phyloP scores from a whole-genome alignment of 1,140 invertebrate genomes.

The Anastrepha obliqua region DNA sequence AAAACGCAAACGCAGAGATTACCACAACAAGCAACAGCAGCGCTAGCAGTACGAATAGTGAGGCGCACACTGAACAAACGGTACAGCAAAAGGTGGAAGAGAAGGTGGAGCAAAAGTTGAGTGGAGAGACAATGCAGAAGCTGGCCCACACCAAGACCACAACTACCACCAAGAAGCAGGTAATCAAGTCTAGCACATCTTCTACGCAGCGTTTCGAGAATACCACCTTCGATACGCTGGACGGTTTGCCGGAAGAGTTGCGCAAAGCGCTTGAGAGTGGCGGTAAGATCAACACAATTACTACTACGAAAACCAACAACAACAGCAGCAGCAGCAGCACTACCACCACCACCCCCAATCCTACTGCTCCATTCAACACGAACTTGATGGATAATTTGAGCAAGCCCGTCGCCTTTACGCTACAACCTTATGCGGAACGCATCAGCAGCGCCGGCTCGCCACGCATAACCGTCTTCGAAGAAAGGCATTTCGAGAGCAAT shows the following conservation, averaged over 20 bases:
- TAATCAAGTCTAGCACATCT: slow-evolving; percentile 52
- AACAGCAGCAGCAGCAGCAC: neutral
- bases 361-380: neutral
- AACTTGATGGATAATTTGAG: neutral
- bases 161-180: slow-evolving; percentile 55
- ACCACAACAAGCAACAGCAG: neutral
- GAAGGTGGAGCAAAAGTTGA: slow-evolving; percentile 5
- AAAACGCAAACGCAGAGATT: neutral
- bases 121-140: no score
- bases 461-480: slow-evolving; percentile 62
- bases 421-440: slow-evolving; percentile 67
- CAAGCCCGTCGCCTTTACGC: slow-evolving; percentile 62
- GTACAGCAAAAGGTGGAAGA: slow-evolving; percentile 15
- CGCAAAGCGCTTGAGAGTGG: neutral
- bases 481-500: slow-evolving; percentile 67
- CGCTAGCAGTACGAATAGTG: neutral
- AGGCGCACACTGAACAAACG: neutral
- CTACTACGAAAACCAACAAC: neutral
- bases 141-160: slow-evolving; percentile 39
- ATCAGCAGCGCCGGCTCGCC: slow-evolving; percentile 58
- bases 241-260: slow-evolving; percentile 31
- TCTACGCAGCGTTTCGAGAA: neutral
- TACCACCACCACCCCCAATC: neutral
- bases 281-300: neutral
- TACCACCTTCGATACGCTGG: neutral